Base-by-base conservation (phyloP, 2,113 vertebrate species). In the Anolis carolinensis region DNA sequence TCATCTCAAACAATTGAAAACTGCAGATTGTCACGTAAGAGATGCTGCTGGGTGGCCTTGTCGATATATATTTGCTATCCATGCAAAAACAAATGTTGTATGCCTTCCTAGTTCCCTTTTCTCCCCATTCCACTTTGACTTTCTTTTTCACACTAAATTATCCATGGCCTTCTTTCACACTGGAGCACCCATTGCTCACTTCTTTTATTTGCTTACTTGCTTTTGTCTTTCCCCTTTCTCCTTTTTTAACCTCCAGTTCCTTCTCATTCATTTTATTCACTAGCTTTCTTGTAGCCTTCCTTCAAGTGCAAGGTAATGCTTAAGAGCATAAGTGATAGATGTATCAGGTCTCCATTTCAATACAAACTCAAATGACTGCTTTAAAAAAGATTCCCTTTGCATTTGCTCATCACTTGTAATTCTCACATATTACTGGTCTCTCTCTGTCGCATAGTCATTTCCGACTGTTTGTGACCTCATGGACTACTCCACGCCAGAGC, bases 1-100 rank as follows among this genome's bases (percentile, higher is more conserved):
- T 74, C 74, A 86, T 81, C 85, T 81, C 52, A 86, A 78, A 74
- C 55, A 63, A 72, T 73, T 86, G 39, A 67, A 73, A 86, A 81
- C 25, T 50, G 36, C 44, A 81, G 65, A 36, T 21, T 80, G 59
- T 52, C 34, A 75, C 25, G 36, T 75, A 74, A 62, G 59, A 65
- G 16, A 36, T 27, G 23, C 25, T 2, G 25, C 34, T 52, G 39
- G 48, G 44, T 55, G 59, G 59, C 79, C 44, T 81, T 34, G 62
- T 39, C 67, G 16, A 30, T 86, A 86, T 52, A 75, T 36, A 67
- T 52, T 81, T 81, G 68, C 70, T 72, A 59, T 80, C 79, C 52
- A 62, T 1, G n/a, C 67, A 79, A 62, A 71, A 34, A 44, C 36
- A 25, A 80, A 86, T 62, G 68, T 71, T 32, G 50, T 20, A 71